Conservation (phyloP, 64 coral and sea anemone genomes). For the Porites australiensis region DNA sequence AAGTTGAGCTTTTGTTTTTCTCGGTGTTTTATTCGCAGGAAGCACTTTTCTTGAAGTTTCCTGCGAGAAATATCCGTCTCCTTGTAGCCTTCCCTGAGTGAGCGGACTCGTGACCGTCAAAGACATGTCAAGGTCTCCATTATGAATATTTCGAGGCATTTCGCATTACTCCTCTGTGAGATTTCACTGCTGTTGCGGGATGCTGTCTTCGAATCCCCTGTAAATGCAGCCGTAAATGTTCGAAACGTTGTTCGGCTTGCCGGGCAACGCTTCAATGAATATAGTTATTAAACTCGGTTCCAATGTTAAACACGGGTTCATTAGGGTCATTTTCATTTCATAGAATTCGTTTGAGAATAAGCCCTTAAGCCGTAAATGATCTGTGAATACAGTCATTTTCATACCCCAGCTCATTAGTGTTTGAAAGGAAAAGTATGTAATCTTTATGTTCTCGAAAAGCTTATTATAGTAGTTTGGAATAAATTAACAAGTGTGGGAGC, state of each 20-base stretch:
- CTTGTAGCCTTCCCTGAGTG: background rate
- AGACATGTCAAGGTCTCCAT: background rate
- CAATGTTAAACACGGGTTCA: no score
- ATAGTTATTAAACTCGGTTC: no score
- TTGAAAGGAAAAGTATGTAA: conserved; percentile 21
- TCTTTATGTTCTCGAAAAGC: background rate
- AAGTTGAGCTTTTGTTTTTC: background rate
- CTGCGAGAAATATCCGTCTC: background rate
- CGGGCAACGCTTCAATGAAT: no score
- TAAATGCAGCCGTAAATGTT: no score
- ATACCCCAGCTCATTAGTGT: conserved; percentile 18
- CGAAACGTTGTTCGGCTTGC: background rate
- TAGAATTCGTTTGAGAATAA: conserved; percentile 1
- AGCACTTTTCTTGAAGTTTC: background rate
- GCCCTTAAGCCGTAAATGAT: conserved; percentile 45
- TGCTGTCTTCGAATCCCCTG: no score
- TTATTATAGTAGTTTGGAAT: conserved; percentile 13
- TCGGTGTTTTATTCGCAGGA: background rate
- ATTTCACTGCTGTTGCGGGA: background rate
- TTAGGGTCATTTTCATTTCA: background rate
- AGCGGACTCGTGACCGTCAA: background rate
- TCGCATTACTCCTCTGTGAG: no score
- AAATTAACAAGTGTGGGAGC: background rate
- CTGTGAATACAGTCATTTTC: conserved; percentile 13
- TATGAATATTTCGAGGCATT: background rate